Evolutionary conservation across 2,888 invertebrate genomes (phyloP), one percentile per base, ranked within the genome.

Genomic region (Meta bourneti): DNA sequence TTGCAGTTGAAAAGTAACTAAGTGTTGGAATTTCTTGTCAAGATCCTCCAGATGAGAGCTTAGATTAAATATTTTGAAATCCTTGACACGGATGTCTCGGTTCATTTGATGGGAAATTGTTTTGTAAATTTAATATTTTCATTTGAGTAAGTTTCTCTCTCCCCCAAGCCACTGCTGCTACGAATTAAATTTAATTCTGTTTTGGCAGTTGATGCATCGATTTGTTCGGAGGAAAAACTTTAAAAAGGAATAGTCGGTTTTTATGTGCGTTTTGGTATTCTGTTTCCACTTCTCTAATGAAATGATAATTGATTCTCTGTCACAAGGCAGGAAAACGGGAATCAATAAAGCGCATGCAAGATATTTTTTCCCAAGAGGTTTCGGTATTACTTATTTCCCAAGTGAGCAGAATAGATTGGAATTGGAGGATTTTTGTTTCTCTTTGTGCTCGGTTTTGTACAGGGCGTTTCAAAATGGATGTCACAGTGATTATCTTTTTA

Each of bases 121-220:
- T 78, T 80, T 72, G 87, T 54, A 87, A 87, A 87, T 87, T 79
- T 87, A 87, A 87, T 87, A 87, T 80, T 80, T 79, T 80, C 79
- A 80, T 87, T 87, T 80, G 79, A 87, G 80, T 72, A 80, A 80
- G 71, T 80, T 87, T 80, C 71, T 72, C 71, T 79, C 52, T 78
- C 48, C 49, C 61, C 34, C 11, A n/a, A 34, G 34, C 13, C 70
- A 69, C 34, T 49, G 61, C 82, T 11, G 51, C 16, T 8, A 48
- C 19, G 84, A 84, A 84, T 84, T 84, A 75, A 84, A 84, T 84
- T 84, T 72, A 74, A 75, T 75, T 86, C n/a, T 20, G 48, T 49
- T 79, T 80, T 87, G 87, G 52, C 79, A 87, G 48, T 20, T 87
- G 87, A 72, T 16, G 74, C 52, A 75, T 84, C 74, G 74, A 75